These are phyloP conservation scores for Notolabrus celidotus DNA, from an alignment of 2,797 vertebrate genomes.

Conservation along the genomic window DNA sequence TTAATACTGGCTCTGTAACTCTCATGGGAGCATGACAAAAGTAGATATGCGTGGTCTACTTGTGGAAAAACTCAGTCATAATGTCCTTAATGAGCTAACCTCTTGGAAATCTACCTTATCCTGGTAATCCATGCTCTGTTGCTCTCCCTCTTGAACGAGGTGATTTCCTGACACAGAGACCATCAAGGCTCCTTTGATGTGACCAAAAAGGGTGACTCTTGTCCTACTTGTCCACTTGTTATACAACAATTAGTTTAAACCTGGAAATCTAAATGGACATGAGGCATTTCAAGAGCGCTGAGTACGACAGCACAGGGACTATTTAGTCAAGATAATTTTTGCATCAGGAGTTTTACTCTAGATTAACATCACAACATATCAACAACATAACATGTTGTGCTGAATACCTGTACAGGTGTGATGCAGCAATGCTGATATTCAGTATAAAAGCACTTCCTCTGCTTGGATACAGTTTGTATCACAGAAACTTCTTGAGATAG, in stretches of 20 bases:
- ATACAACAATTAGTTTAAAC: not conserved
- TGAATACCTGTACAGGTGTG: not conserved
- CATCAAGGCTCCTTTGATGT: constrained; percentile 32
- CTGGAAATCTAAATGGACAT: not conserved
- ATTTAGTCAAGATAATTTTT: not conserved
- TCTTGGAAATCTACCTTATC: constrained; percentile 4
- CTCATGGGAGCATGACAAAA: not conserved
- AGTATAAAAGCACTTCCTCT: not conserved
- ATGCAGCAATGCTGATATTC: not conserved
- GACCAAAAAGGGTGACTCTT: not conserved
- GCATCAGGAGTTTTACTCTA: not conserved
- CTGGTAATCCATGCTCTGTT: not conserved
- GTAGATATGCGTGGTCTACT: not conserved
- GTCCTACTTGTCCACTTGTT: not conserved
- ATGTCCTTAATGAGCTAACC: constrained; percentile 30
- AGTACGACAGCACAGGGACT: not conserved
- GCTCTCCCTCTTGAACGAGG: constrained; percentile 5
- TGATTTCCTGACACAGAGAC: constrained; percentile 13
- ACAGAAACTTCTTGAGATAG: not conserved
- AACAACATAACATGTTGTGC: no score
- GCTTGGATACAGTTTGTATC: not conserved
- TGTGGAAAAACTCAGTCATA: not conserved
- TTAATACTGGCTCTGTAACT: constrained; percentile 7
- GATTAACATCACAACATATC: no score
- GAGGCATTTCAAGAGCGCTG: not conserved